These are phyloP conservation scores for Micromussa lordhowensis DNA, from an alignment of 92 coral and sea anemone species.

Conservation along the genomic window DNA sequence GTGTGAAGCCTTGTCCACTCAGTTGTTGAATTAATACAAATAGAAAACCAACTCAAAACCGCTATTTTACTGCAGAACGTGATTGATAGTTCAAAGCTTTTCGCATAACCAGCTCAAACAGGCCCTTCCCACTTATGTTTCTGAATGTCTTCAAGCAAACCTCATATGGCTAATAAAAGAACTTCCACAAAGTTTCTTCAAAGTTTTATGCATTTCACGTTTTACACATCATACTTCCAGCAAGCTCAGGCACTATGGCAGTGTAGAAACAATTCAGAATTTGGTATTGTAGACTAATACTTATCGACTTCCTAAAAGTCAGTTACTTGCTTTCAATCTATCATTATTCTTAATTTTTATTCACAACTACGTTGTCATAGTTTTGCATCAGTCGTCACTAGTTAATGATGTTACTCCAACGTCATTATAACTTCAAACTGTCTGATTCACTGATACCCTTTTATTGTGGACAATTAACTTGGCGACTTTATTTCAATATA, in stretches of 20 bases:
- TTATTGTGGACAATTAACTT: not conserved
- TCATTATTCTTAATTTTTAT: not conserved
- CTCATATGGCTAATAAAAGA: not conserved
- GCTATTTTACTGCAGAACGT: not conserved
- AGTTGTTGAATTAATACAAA: not conserved
- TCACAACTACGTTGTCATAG: not conserved
- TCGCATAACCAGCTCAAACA: not conserved
- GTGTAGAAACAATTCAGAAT: too few relatives aligned
- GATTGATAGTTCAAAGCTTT: not conserved
- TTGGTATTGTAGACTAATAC: too few relatives aligned
- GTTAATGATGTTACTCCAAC: not conserved
- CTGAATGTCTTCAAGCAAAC: not conserved
- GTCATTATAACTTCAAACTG: not conserved
- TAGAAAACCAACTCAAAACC: too few relatives aligned
- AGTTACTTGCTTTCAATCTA: too few relatives aligned
- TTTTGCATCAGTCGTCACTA: not conserved
- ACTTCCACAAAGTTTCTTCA: not conserved
- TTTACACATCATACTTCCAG: not conserved
- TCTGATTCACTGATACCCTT: not conserved
- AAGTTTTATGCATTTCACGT: not conserved
- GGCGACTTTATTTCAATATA: not conserved
- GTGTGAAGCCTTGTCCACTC: not conserved
- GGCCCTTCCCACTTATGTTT: not conserved
- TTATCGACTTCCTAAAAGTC: too few relatives aligned
- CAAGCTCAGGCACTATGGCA: not conserved